Evolutionary conservation across 2,888 invertebrate species (phyloP).

Genomic region (Acleris laterana): DNA sequence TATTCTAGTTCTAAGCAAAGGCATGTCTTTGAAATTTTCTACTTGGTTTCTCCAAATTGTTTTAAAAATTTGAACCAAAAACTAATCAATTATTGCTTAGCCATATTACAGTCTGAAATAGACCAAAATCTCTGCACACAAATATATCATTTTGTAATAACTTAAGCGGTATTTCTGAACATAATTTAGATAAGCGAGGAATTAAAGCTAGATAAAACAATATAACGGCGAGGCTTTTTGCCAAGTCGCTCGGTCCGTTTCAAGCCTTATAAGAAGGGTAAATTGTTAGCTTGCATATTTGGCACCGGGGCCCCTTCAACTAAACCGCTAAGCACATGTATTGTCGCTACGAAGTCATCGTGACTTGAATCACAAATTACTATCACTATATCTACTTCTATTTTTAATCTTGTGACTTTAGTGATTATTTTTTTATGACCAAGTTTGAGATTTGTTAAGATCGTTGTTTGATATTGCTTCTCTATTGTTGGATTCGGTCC

Average conservation of each 20-base stretch:
- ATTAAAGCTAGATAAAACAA: constrained; percentile 50
- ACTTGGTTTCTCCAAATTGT: no score
- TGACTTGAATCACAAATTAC: constrained; percentile 49
- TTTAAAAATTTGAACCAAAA: no score
- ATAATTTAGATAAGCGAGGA: constrained; percentile 54
- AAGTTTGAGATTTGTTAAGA: not conserved
- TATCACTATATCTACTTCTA: constrained; percentile 34
- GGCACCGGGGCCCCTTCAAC: constrained; percentile 74
- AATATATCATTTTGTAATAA: constrained; percentile 33
- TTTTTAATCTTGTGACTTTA: not conserved
- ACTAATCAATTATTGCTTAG: no score
- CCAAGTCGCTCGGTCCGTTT: constrained; percentile 63
- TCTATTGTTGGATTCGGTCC: no score
- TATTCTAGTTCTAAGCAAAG: no score
- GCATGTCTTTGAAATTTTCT: no score
- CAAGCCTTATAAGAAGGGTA: constrained; percentile 72
- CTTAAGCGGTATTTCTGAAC: constrained; percentile 46
- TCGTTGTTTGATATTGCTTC: not conserved
- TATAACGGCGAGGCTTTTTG: constrained; percentile 47
- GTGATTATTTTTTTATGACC: not conserved
- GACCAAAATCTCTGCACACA: not conserved
- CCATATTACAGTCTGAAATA: no score
- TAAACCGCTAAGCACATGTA: constrained; percentile 78
- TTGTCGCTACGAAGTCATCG: constrained; percentile 62
- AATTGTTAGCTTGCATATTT: constrained; percentile 77